Base-by-base conservation (phyloP, 2,888 invertebrate species). In the Timema podura region DNA sequence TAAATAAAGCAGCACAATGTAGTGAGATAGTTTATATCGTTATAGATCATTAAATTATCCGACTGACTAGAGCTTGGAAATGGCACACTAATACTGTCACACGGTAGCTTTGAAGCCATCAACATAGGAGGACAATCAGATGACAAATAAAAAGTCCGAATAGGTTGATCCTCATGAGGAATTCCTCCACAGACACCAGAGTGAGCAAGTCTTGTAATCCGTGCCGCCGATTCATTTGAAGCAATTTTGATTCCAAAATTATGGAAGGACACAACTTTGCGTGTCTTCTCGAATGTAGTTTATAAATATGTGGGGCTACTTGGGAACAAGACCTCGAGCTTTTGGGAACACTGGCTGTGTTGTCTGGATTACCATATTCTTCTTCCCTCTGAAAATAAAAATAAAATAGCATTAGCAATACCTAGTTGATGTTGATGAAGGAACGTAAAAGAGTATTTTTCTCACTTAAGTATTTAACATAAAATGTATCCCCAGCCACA, bases 261-360 rank as follows among this genome's bases (percentile, higher is more conserved):
- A 30, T 30, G 30, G 30, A 30, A 30, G 30, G 30, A 30, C 30
- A 30, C 30, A 30, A 30, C 30, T 30, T 30, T 30, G 30, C 30
- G 30, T 30, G 30, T 30, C 30, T 30, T 30, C 30, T 30, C 5
- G 61, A 61, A 30, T 61, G 61, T 11, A 8, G 61, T 8, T 30
- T 44, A 7, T 11, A 61, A 11, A 48, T 11, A 10, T 15, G 15
- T n/a, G 64, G n/a, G 54, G 47, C 57, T 73, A 71, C 48, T 73
- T 73, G 7, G 73, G 73, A 57, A 73, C 71, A 15, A 73, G 68
- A 5, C 73, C 73, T 45, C 73, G 68, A 54, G 73, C 68, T 46
- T 70, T 73, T 15, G 73, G 73, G 48, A 70, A 72, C 48, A 70
- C 70, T 9, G 72, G 70, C 46, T 54, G 54, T 30, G 67, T 47